phyloP scores from a whole-genome alignment of 2,888 invertebrate species.

The Tetragonula carbonaria region DNA sequence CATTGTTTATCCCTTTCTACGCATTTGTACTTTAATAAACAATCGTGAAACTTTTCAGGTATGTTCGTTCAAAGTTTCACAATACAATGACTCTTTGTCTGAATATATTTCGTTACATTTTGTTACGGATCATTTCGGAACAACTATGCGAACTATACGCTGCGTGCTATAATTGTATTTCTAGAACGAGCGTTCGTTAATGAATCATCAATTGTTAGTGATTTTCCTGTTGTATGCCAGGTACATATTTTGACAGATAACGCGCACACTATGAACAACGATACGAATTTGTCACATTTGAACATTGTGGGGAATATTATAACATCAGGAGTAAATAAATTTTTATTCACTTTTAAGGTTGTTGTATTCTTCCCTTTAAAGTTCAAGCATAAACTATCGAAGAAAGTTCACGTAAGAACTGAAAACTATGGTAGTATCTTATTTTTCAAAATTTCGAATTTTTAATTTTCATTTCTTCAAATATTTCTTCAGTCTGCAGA shows the following conservation, averaged over 20 bases:
- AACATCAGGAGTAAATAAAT: conserved; percentile 60
- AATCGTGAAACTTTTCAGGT: conserved; percentile 14
- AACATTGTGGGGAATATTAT: conserved; percentile 57
- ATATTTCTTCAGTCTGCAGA: neutral
- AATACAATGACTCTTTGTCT: conserved; percentile 19
- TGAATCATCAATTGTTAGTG: conserved; percentile 34
- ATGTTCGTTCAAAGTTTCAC: conserved; percentile 23
- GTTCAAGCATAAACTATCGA: neutral
- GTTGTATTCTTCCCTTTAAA: conserved; percentile 20
- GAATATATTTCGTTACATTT: conserved; percentile 17
- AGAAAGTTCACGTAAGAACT: neutral
- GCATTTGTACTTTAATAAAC: conserved; percentile 41
- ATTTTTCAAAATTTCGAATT: neutral
- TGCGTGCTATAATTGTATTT: conserved; percentile 20
- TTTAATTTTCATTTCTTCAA: neutral
- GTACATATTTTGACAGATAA: conserved; percentile 28
- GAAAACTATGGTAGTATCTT: neutral
- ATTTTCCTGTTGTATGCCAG: conserved; percentile 42
- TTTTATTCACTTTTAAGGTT: conserved; percentile 55
- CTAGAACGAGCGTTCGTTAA: conserved; percentile 9
- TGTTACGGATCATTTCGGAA: conserved; percentile 13
- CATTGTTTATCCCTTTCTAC: conserved; percentile 22
- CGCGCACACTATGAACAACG: conserved; percentile 53
- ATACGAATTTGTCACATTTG: conserved; percentile 48
- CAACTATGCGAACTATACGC: conserved; percentile 14